Percentiles rank a stretch among this genome's conserved stretches.
Conservation (phyloP, 2,113 vertebrate genomes). For the Ellobius talpinus region DNA sequence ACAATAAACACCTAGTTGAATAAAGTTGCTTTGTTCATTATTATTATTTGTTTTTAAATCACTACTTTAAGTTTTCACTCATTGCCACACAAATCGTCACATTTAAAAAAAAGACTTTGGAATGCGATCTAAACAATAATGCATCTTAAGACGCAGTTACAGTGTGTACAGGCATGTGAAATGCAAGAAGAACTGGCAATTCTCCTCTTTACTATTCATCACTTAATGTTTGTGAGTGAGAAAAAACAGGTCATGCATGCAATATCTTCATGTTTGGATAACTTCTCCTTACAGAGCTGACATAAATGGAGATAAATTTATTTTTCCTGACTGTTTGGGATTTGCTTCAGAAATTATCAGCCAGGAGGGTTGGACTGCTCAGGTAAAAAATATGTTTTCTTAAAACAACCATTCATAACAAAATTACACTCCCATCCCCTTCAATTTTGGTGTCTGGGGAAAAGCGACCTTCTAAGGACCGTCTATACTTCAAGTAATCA, state of each 20-base stretch:
- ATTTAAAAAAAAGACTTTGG: background rate
- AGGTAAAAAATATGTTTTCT: constrained; percentile 56
- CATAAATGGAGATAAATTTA: constrained; percentile 62
- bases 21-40: background rate
- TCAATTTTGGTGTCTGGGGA: constrained; percentile 54
- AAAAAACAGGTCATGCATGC: constrained; percentile 15
- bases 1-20: background rate
- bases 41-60: background rate
- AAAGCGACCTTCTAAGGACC: accelerated
- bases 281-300: constrained; percentile 48
- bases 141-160: constrained; percentile 23
- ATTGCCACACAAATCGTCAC: background rate
- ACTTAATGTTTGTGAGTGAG: constrained; percentile 57
- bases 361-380: constrained; percentile 57
- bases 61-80: constrained; percentile 51
- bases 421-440: constrained; percentile 56
- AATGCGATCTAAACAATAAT: constrained; percentile 1
- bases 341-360: constrained; percentile 72
- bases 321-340: constrained; percentile 51
- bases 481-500: constrained; percentile 69
- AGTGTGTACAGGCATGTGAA: constrained; percentile 14
- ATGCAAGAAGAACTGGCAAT: constrained; percentile 62
- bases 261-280: constrained; percentile 66
- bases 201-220: constrained; percentile 56
- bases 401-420: constrained; percentile 60